Evolutionary conservation across 2,797 vertebrate genomes (phyloP).

Genomic region (Sebastes iracundus): DNA sequence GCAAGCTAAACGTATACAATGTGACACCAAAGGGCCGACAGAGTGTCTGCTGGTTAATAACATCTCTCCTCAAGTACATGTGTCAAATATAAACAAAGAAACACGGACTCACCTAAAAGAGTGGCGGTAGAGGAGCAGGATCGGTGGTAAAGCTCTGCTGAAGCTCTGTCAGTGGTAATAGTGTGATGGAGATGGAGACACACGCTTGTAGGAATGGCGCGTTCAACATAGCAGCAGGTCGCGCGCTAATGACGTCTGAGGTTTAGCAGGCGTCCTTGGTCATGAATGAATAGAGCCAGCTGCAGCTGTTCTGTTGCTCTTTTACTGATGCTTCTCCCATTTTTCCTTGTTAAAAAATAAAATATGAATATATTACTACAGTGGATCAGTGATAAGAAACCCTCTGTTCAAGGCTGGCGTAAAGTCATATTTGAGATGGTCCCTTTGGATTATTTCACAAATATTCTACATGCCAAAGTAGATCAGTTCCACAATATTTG

Average conservation of each 20-base stretch:
- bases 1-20: slow-evolving; percentile 61
- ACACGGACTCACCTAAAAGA: slow-evolving; percentile 60
- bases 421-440: too few relatives aligned
- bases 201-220: slow-evolving; percentile 76
- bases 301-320: background rate
- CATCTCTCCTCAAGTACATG: too few relatives aligned
- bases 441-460: too few relatives aligned
- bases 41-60: background rate
- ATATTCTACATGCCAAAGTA: too few relatives aligned
- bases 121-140: slow-evolving; percentile 7
- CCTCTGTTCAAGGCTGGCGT: too few relatives aligned
- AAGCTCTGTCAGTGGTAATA: slow-evolving; percentile 34
- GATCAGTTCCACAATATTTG: too few relatives aligned
- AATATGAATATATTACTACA: too few relatives aligned
- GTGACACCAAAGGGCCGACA: slow-evolving; percentile 15
- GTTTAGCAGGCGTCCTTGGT: background rate
- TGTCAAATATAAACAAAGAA: background rate
- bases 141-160: background rate
- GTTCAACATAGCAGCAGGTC: slow-evolving; percentile 43
- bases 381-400: too few relatives aligned
- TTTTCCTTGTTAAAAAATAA: too few relatives aligned
- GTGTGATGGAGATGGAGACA: slow-evolving; percentile 53
- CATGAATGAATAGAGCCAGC: background rate
- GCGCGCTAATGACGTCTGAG: slow-evolving; percentile 63
- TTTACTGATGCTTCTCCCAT: too few relatives aligned